Percentiles rank a stretch among this genome's conserved stretches.
These are phyloP conservation scores for Pipistrellus nathusii DNA, from an alignment of 2,797 vertebrate genomes.

Conservation along the genomic window DNA sequence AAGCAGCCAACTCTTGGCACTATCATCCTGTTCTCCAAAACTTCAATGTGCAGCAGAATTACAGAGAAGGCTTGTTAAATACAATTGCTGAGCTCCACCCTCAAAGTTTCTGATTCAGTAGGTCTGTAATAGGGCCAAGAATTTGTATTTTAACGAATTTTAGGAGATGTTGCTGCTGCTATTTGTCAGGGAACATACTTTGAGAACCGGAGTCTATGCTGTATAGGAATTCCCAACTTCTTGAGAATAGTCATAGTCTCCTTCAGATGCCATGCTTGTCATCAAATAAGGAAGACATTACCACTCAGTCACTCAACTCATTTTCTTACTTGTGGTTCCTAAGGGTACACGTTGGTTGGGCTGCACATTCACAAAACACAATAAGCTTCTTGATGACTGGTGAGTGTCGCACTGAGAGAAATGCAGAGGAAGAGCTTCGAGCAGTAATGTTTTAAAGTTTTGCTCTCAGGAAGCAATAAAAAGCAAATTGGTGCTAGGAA, in stretches of 20 bases:
- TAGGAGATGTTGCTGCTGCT: not conserved
- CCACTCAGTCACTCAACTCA: not conserved
- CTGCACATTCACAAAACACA: not conserved
- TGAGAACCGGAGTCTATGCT: not conserved
- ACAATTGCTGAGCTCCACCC: not conserved
- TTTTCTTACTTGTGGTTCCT: not conserved
- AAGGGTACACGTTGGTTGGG: fast-evolving
- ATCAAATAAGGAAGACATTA: not conserved
- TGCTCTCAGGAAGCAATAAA: slow-evolving; percentile 52
- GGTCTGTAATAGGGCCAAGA: not conserved
- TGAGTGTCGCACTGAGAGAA: not conserved
- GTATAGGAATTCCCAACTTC: not conserved
- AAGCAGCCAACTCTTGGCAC: not conserved
- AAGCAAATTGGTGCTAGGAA: not conserved
- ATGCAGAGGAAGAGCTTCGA: not conserved
- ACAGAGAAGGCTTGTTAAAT: not conserved
- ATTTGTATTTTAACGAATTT: not conserved
- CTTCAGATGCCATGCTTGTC: not conserved
- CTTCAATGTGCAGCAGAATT: not conserved
- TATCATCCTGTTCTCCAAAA: not conserved
- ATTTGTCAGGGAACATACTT: not conserved
- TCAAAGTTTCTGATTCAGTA: slow-evolving; percentile 29
- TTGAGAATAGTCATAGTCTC: not conserved
- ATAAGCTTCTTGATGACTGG: not conserved
- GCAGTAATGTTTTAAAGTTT: not conserved